These are phyloP conservation scores for Falco peregrinus DNA, from an alignment of 2,797 vertebrate genomes.

Conservation along the genomic window DNA sequence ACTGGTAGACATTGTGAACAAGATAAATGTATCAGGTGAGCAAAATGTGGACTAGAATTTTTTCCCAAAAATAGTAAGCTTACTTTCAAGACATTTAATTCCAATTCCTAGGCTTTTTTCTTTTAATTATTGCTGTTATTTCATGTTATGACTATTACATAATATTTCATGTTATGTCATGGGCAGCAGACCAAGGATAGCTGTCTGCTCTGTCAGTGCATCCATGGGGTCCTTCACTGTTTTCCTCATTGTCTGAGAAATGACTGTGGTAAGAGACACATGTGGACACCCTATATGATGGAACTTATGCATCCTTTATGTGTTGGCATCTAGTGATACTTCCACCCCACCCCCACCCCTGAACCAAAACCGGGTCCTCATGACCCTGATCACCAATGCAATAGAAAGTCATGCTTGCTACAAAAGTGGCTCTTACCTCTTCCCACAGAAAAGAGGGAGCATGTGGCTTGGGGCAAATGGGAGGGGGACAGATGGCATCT, in stretches of 20 bases:
- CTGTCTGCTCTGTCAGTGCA: constrained; percentile 78
- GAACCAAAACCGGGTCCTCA: not conserved
- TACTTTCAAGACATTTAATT: not conserved
- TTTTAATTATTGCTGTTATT: not conserved
- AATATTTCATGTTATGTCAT: no score
- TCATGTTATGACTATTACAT: no score
- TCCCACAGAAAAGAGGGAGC: not conserved
- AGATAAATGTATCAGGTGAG: constrained; percentile 72
- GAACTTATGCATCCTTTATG: no score
- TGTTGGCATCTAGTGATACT: not conserved
- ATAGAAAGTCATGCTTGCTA: not conserved
- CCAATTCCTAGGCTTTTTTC: not conserved
- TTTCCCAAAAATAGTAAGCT: not conserved
- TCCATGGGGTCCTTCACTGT: constrained; percentile 75
- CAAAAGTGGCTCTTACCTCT: not conserved
- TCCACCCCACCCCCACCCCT: not conserved
- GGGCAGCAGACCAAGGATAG: constrained; percentile 72
- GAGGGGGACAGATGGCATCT: fast-evolving
- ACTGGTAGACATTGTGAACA: constrained; percentile 78
- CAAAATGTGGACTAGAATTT: not conserved
- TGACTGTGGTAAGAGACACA: constrained; percentile 72
- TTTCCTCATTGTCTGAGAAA: constrained; percentile 76
- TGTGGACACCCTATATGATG: no score
- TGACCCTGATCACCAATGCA: not conserved
- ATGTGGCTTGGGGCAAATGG: not conserved